Conservation (phyloP, 1,140 invertebrate species). For the Spodoptera litura region DNA sequence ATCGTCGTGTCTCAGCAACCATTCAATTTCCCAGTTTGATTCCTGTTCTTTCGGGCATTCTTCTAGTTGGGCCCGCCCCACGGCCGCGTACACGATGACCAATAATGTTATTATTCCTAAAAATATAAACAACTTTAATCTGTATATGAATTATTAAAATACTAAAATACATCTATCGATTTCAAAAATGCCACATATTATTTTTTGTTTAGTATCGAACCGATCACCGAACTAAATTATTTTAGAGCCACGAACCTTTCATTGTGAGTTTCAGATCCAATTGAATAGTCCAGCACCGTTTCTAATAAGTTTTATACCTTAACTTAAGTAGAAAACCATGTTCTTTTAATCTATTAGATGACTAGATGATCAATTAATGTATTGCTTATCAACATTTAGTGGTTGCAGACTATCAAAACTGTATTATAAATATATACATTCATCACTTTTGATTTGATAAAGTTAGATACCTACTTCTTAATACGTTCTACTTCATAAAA, state of each 20-base stretch:
- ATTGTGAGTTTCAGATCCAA: conserved; percentile 27
- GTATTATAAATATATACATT: neutral
- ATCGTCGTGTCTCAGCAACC: conserved; percentile 81
- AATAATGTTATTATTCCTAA: conserved; percentile 45
- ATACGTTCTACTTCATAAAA: neutral
- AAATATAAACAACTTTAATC: conserved; percentile 43
- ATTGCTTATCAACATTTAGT: conserved; percentile 19
- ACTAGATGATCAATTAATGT: conserved; percentile 37
- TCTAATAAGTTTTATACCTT: conserved; percentile 27
- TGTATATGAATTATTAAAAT: too few relatives aligned
- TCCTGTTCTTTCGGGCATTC: conserved; percentile 68
- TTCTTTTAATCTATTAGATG: conserved; percentile 35
- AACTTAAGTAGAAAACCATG: conserved; percentile 35
- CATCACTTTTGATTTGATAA: conserved; percentile 20
- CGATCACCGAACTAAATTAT: neutral
- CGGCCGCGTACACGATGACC: conserved; percentile 48
- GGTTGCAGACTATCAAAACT: conserved; percentile 24
- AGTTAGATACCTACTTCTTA: too few relatives aligned
- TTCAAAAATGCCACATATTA: too few relatives aligned
- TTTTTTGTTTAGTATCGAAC: too few relatives aligned
- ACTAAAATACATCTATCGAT: too few relatives aligned
- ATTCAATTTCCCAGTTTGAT: conserved; percentile 62
- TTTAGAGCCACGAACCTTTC: conserved; percentile 24
- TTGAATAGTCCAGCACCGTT: neutral
- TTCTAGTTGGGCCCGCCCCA: conserved; percentile 27